These are phyloP conservation scores for Crotalus tigris DNA, from an alignment of 2,113 vertebrate species.

Conservation along the genomic window DNA sequence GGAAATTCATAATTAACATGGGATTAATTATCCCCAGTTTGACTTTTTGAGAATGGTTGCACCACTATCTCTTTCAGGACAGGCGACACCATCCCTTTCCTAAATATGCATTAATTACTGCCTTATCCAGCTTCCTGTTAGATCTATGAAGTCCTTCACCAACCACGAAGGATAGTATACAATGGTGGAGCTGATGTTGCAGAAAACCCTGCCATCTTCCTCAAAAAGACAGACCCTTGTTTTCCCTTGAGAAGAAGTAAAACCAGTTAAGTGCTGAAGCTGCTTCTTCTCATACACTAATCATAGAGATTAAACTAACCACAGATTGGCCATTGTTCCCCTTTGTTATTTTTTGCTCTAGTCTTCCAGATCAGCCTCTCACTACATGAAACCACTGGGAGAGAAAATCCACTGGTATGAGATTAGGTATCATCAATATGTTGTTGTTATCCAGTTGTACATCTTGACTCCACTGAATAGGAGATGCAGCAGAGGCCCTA, in stretches of 20 bases:
- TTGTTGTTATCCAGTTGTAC: neutral
- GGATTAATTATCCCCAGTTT: neutral
- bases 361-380: neutral
- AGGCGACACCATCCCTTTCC: neutral
- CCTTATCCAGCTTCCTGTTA: neutral
- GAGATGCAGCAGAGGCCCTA: neutral
- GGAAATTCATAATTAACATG: neutral
- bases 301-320: neutral
- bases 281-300: neutral
- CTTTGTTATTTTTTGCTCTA: neutral
- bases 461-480: neutral
- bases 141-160: neutral
- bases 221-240: neutral
- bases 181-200: neutral
- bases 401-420: neutral
- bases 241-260: neutral
- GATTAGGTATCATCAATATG: neutral
- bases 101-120: neutral
- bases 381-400: neutral
- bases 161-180: neutral
- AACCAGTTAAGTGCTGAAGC: neutral
- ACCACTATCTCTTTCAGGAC: neutral
- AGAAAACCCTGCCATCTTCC: neutral
- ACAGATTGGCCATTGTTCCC: neutral
- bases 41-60: neutral